These are phyloP conservation scores for Steinernema carpocapsae DNA, from an alignment of 2,888 invertebrate species.

Conservation along the genomic window DNA sequence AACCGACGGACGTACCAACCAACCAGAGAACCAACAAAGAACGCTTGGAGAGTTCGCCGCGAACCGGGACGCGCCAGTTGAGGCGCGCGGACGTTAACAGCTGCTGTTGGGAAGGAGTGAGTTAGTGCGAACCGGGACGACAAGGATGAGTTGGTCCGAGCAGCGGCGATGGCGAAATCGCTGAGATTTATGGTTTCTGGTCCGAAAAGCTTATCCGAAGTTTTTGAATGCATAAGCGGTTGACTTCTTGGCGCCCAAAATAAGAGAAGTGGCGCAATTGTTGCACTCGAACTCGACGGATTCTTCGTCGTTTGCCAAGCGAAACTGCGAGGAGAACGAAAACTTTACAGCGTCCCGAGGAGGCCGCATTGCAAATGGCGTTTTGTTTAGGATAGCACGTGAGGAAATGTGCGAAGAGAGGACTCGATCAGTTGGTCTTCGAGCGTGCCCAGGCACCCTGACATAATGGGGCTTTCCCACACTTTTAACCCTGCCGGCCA, in stretches of 20 bases:
- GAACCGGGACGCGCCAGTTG: conserved; percentile 11
- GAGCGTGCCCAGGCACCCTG: no score
- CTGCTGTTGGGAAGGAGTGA: background rate
- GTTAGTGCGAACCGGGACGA: background rate
- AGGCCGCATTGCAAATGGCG: no score
- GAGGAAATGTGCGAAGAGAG: no score
- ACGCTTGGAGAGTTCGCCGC: conserved; percentile 31
- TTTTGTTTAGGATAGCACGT: no score
- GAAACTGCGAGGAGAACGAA: no score
- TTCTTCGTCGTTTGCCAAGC: no score
- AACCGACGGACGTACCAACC: conserved; percentile 26
- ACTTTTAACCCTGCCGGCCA: no score
- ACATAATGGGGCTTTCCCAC: no score
- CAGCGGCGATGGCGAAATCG: conserved; percentile 8
- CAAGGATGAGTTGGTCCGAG: background rate
- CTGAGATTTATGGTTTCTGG: conserved; percentile 13
- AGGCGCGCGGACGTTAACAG: conserved; percentile 2
- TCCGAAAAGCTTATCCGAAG: no score
- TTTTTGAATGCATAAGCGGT: background rate
- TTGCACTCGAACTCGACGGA: no score
- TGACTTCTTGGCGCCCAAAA: background rate
- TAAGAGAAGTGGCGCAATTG: background rate
- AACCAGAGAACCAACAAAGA: conserved; percentile 32
- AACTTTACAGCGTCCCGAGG: no score
- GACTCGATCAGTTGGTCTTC: no score